These are phyloP conservation scores for Origma solitaria DNA, from an alignment of 2,113 vertebrate species.

Conservation along the genomic window DNA sequence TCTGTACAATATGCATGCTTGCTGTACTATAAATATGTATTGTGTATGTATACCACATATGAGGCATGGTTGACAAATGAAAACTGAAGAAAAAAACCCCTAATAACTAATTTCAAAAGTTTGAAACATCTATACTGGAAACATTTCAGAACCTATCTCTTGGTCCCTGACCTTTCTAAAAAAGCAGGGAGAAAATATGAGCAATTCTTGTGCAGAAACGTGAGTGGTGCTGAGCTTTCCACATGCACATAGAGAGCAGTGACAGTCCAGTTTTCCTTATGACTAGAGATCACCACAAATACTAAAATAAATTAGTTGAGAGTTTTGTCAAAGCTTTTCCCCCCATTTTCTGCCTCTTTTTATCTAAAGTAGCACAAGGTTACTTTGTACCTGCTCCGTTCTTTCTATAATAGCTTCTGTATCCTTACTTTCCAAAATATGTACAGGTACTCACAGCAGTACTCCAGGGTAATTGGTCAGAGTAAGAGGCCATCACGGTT, in stretches of 20 bases:
- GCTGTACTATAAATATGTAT: not conserved
- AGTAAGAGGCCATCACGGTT: not conserved
- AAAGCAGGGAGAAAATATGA: not conserved
- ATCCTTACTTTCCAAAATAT: not conserved
- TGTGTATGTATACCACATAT: not conserved
- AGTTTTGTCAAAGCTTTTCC: not conserved
- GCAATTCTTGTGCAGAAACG: not conserved
- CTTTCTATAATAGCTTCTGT: not conserved
- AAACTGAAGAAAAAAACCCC: not conserved
- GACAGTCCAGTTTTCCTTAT: not conserved
- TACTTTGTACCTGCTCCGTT: not conserved
- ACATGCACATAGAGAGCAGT: not conserved
- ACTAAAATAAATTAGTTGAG: not conserved
- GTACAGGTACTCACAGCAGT: not conserved
- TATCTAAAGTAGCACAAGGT: not conserved
- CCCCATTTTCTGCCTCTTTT: not conserved
- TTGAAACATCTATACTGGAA: not conserved
- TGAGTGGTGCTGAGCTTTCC: not conserved
- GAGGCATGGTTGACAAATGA: not conserved
- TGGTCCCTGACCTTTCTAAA: not conserved
- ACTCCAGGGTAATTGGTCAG: not conserved
- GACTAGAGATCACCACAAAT: not conserved
- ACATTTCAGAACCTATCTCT: not conserved
- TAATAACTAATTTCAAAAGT: not conserved
- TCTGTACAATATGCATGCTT: not conserved